These are phyloP conservation scores for Pachypanchax playfairii DNA, from an alignment of 2,113 vertebrate genomes.

Conservation along the genomic window DNA sequence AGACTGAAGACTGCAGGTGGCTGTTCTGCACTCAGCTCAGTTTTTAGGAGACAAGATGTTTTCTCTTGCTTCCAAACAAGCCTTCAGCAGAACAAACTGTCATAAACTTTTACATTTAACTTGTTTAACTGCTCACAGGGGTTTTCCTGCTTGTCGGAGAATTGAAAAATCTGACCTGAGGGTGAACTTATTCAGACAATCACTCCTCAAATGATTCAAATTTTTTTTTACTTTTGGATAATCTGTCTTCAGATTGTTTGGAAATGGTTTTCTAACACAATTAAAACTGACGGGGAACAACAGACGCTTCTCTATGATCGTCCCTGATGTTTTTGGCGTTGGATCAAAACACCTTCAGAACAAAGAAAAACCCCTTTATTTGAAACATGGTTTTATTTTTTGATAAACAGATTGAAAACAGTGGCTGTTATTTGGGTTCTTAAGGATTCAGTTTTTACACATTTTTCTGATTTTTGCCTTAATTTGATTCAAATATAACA, in stretches of 20 bases:
- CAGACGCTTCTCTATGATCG: not conserved
- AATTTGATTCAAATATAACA: no score
- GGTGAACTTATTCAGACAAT: not conserved
- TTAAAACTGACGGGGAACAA: not conserved
- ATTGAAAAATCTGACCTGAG: not conserved
- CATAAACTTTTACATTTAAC: not conserved
- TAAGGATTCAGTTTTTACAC: no score
- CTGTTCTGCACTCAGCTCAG: not conserved
- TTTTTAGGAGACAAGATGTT: not conserved
- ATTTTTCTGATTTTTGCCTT: no score
- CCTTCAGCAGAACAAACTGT: not conserved
- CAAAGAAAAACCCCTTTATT: no score
- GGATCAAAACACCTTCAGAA: not conserved
- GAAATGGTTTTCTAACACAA: not conserved
- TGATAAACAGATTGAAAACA: no score
- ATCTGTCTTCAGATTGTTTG: not conserved
- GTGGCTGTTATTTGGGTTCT: no score
- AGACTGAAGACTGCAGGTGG: no score
- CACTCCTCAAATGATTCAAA: not conserved
- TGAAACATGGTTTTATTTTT: no score
- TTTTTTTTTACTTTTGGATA: not conserved
- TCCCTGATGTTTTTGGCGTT: not conserved
- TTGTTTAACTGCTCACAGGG: not conserved
- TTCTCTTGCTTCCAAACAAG: not conserved
- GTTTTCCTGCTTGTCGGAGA: not conserved